phyloP scores from a whole-genome alignment of 2,888 invertebrate species.

The Dyspetes luteomarginatus region DNA sequence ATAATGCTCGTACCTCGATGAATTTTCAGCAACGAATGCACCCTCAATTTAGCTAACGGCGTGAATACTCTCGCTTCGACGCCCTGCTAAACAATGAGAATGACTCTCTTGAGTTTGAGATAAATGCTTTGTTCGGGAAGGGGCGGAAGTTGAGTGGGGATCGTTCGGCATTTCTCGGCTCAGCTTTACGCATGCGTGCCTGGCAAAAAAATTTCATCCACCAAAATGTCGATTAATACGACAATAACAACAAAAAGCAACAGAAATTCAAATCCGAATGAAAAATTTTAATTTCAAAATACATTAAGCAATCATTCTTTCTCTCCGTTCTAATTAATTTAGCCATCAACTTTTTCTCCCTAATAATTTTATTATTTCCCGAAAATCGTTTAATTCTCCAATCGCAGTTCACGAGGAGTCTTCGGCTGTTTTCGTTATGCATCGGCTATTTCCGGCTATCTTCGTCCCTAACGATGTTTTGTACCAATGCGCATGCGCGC shows the following conservation, averaged over 20 bases:
- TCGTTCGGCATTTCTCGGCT: slow-evolving; percentile 34
- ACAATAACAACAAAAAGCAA: no score
- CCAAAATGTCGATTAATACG: no score
- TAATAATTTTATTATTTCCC: no score
- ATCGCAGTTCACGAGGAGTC: background rate
- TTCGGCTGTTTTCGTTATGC: slow-evolving; percentile 31
- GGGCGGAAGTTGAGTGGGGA: slow-evolving; percentile 1
- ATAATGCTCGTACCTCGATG: slow-evolving; percentile 58
- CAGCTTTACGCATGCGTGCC: no score
- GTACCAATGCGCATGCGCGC: slow-evolving; percentile 48
- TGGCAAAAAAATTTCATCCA: no score
- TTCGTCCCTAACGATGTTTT: background rate
- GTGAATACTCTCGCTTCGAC: slow-evolving; percentile 83
- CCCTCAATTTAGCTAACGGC: slow-evolving; percentile 76
- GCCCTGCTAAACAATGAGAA: slow-evolving; percentile 79
- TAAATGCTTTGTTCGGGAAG: background rate
- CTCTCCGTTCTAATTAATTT: no score
- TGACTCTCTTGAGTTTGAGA: slow-evolving; percentile 62
- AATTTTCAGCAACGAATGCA: slow-evolving; percentile 45
- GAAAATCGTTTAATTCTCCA: background rate
- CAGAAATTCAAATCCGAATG: no score
- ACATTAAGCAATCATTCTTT: no score
- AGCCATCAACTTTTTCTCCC: no score
- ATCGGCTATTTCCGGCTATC: slow-evolving; percentile 22
- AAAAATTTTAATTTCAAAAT: no score